Percentiles rank a stretch among this genome's conserved stretches.
phyloP scores from a whole-genome alignment of 1,140 invertebrate genomes.

The Parapsyche elsis region DNA sequence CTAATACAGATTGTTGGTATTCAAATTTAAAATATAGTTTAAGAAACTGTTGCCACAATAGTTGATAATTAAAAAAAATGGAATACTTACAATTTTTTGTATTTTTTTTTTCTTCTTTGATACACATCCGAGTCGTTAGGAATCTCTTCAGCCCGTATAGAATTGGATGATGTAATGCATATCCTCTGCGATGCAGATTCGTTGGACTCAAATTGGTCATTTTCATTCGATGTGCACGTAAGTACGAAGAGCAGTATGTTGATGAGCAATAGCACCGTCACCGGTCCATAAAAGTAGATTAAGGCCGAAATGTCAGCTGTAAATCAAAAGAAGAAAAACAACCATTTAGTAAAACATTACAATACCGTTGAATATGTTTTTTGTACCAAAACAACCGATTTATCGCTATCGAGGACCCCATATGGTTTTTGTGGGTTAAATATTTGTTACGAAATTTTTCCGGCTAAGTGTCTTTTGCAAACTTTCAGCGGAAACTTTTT shows the following conservation, averaged over 20 bases:
- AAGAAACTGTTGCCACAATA: no score
- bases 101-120: conserved; percentile 9
- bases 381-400: not conserved
- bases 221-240: conserved; percentile 53
- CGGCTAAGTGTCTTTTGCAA: not conserved
- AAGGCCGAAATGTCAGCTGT: conserved; percentile 63
- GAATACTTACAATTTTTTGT: conserved; percentile 24
- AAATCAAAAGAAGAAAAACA: conserved; percentile 43
- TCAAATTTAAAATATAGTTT: no score
- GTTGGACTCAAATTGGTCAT: not conserved
- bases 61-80: not conserved
- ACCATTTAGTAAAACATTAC: not conserved
- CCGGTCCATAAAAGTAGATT: conserved; percentile 67
- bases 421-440: not conserved
- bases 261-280: conserved; percentile 61
- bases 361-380: not conserved
- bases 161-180: not conserved
- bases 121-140: not conserved
- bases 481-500: not conserved
- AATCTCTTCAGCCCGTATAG: not conserved
- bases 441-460: not conserved
- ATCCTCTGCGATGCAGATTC: not conserved
- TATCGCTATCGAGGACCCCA: not conserved
- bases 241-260: conserved; percentile 65
- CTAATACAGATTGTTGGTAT: no score